Percentiles rank a stretch among this genome's conserved stretches.
phyloP scores from a whole-genome alignment of 1,140 invertebrate genomes.

The Drosophila triauraria region DNA sequence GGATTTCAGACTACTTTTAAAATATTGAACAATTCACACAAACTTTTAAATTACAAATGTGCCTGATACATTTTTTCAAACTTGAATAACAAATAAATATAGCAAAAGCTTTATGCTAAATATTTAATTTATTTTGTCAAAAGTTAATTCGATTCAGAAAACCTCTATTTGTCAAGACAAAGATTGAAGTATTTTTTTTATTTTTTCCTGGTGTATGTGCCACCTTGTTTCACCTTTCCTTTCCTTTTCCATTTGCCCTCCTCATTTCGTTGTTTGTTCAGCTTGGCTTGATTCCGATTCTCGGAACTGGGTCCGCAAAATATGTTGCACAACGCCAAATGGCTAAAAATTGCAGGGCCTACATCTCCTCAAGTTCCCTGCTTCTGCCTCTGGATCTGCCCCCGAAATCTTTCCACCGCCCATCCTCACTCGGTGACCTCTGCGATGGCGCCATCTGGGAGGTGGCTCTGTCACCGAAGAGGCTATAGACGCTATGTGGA shows the following conservation, averaged over 20 bases:
- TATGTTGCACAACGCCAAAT: slow-evolving; percentile 44
- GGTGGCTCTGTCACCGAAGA: slow-evolving; percentile 27
- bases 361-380: slow-evolving; percentile 6
- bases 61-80: no score
- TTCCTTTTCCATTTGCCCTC: slow-evolving; percentile 23
- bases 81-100: no score
- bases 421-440: slow-evolving; percentile 9
- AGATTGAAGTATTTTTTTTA: no score
- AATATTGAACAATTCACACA: no score
- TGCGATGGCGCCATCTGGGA: slow-evolving; percentile 30
- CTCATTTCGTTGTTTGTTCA: slow-evolving; percentile 40
- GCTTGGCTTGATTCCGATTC: slow-evolving; percentile 36
- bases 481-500: slow-evolving; percentile 39
- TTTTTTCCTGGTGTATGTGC: slow-evolving; percentile 16
- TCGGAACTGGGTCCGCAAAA: slow-evolving; percentile 40
- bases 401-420: not conserved
- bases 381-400: not conserved
- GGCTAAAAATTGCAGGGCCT: slow-evolving; percentile 33
- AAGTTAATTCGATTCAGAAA: no score
- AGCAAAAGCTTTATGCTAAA: no score
- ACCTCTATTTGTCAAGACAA: no score
- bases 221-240: slow-evolving; percentile 42
- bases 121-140: no score
- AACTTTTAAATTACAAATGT: no score
- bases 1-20: no score